A percentile compares a stretch with the other conserved stretches of the same genome.
phyloP scores from a whole-genome alignment of 2,113 vertebrate genomes.

The Gadus macrocephalus region DNA sequence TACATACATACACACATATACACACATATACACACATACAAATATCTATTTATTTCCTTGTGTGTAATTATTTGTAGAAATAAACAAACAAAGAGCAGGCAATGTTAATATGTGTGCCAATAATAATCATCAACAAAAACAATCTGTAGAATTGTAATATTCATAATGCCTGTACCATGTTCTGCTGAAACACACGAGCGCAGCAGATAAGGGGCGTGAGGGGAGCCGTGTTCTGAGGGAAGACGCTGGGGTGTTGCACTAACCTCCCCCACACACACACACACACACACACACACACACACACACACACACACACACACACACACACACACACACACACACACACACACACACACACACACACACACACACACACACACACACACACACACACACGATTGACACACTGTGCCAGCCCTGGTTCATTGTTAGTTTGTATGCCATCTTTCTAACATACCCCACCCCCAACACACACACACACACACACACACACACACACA shows the following conservation, averaged over 20 bases:
- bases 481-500: not conserved
- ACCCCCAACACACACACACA: not conserved
- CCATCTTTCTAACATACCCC: not conserved
- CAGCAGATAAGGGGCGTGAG: too few relatives aligned
- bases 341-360: conserved; percentile 8
- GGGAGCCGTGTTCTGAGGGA: conserved; percentile 5
- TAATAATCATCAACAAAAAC: too few relatives aligned
- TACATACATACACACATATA: too few relatives aligned
- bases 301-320: conserved; percentile 9
- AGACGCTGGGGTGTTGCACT: conserved; percentile 37
- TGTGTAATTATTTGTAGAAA: too few relatives aligned
- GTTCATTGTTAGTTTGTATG: not conserved
- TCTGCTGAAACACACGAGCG: too few relatives aligned
- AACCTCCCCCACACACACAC: conserved; percentile 33
- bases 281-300: not conserved
- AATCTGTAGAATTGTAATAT: too few relatives aligned
- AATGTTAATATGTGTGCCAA: too few relatives aligned
- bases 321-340: conserved; percentile 30
- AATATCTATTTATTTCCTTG: not conserved
- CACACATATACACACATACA: not conserved
- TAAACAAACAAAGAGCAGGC: too few relatives aligned
- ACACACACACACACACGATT: conserved; percentile 44
- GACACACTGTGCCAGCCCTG: conserved; percentile 36
- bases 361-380: conserved; percentile 29
- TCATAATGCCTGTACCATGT: too few relatives aligned